A percentile compares a stretch with the other conserved stretches of the same genome.
phyloP scores from a whole-genome alignment of 2,113 vertebrate species.

The Oplegnathus fasciatus region DNA sequence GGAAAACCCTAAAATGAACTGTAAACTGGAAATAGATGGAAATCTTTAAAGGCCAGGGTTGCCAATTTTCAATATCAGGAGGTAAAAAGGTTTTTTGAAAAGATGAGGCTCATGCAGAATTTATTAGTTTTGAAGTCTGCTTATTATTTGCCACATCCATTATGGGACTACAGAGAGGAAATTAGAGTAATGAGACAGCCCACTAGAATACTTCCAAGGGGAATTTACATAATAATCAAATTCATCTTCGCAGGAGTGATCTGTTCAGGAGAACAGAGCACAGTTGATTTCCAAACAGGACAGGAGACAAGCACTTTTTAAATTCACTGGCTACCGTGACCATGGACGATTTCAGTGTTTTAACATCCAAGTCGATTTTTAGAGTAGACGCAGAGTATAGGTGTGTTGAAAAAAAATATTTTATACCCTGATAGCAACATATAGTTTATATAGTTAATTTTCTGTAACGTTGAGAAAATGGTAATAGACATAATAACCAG shows the following conservation, averaged over 20 bases:
- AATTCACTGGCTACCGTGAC: not conserved
- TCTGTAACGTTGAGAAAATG: no score
- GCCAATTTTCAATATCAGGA: slow-evolving; percentile 41
- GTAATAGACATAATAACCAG: not conserved
- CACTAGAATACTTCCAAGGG: slow-evolving; percentile 39
- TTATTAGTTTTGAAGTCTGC: slow-evolving; percentile 49
- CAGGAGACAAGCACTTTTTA: not conserved
- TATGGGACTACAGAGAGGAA: slow-evolving; percentile 44
- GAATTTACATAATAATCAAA: slow-evolving; percentile 63
- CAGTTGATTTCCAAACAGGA: slow-evolving; percentile 16
- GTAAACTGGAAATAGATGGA: slow-evolving; percentile 56
- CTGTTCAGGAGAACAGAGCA: slow-evolving; percentile 33
- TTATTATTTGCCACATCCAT: slow-evolving; percentile 54
- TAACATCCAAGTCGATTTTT: not conserved
- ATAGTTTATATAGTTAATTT: no score
- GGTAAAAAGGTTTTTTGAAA: slow-evolving; percentile 24
- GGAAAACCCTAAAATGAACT: slow-evolving; percentile 43
- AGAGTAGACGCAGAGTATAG: not conserved
- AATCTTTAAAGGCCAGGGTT: slow-evolving; percentile 30
- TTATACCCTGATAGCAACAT: no score
- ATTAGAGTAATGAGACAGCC: slow-evolving; percentile 55
- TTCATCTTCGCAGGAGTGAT: slow-evolving; percentile 42
- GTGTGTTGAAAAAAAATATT: no score
- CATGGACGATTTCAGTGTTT: not conserved
- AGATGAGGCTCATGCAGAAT: slow-evolving; percentile 39